Evolutionary conservation across 2,113 vertebrate species (phyloP).

Genomic region (Phalacrocorax brasilianus): DNA sequence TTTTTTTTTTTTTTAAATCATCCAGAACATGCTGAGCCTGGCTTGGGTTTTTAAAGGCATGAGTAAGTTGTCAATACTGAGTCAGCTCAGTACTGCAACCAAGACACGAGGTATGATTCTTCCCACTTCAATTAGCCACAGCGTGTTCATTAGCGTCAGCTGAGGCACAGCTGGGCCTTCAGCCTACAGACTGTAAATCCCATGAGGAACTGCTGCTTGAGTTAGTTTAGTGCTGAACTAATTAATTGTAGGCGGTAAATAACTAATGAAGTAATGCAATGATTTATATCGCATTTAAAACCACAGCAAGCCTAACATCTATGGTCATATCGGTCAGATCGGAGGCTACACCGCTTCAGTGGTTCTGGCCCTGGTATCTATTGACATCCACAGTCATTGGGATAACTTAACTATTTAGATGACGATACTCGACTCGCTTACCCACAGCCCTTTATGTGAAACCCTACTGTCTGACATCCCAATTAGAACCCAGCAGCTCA

Average conservation of each 20-base stretch:
- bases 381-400: neutral
- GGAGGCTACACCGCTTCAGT: fast-evolving
- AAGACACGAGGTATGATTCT: neutral
- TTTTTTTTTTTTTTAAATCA: neutral
- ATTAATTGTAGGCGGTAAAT: neutral
- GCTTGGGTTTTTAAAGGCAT: neutral
- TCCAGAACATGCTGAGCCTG: neutral
- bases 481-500: neutral
- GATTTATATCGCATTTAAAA: neutral
- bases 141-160: neutral
- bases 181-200: neutral
- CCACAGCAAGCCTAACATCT: neutral
- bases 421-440: no score
- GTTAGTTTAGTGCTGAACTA: neutral
- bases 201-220: neutral
- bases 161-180: neutral
- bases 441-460: neutral
- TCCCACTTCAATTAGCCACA: neutral
- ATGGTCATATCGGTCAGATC: fast-evolving
- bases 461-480: neutral
- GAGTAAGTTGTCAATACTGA: neutral
- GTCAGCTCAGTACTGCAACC: neutral
- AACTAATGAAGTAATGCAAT: neutral
- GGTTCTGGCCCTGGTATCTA: neutral
- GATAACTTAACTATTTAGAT: neutral